phyloP scores from a whole-genome alignment of 1,140 invertebrate genomes.

The Leptopilina clavipes region DNA sequence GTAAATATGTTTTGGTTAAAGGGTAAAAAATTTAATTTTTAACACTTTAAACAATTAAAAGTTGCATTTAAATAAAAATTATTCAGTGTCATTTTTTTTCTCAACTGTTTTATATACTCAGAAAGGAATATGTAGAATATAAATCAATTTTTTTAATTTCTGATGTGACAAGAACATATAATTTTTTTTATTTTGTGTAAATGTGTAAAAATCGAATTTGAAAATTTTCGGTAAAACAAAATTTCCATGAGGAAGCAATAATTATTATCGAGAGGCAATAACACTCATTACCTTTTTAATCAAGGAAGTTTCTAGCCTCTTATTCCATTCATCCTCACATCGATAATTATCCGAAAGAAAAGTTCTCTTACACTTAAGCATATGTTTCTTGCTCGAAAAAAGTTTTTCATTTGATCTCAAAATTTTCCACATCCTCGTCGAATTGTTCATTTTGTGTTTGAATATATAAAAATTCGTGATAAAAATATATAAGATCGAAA shows the following conservation, averaged over 20 bases:
- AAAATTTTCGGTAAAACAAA: background rate
- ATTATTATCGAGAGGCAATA: background rate
- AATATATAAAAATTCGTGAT: background rate
- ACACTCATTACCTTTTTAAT: conserved; percentile 72
- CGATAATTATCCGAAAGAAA: conserved; percentile 81
- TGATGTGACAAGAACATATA: too few relatives aligned
- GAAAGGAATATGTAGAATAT: too few relatives aligned
- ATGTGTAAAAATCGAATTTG: too few relatives aligned
- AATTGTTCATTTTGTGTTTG: background rate
- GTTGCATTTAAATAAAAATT: too few relatives aligned
- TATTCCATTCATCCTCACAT: conserved; percentile 80
- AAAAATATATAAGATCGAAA: background rate
- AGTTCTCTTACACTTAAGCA: conserved; percentile 52
- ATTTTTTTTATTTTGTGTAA: too few relatives aligned
- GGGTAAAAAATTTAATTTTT: too few relatives aligned
- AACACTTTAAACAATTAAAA: too few relatives aligned
- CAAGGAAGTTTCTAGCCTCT: conserved; percentile 76
- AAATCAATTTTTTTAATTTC: too few relatives aligned
- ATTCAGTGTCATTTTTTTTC: too few relatives aligned
- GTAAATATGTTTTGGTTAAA: too few relatives aligned
- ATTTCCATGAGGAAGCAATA: too few relatives aligned
- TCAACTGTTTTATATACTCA: too few relatives aligned
- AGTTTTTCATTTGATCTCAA: conserved; percentile 44
- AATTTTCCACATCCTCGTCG: conserved; percentile 56
- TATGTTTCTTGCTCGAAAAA: conserved; percentile 25